These are phyloP conservation scores for Lithobates sylvaticus DNA, from an alignment of 2,797 vertebrate species.

Conservation along the genomic window DNA sequence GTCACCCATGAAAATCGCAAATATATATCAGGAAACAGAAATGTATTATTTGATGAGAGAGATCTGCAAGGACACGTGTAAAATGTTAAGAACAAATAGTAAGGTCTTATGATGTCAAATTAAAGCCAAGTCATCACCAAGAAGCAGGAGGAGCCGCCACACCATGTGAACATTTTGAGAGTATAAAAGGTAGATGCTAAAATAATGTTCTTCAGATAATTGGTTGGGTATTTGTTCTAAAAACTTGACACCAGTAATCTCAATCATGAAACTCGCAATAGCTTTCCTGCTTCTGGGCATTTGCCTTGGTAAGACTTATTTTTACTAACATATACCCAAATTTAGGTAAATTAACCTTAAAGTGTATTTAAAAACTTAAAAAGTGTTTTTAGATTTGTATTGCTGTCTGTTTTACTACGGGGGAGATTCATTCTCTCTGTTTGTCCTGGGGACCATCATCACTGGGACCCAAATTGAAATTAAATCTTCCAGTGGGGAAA, in stretches of 20 bases:
- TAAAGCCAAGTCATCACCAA: constrained; percentile 5
- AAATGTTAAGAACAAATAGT: not conserved
- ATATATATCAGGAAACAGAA: not conserved
- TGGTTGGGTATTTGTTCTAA: constrained; percentile 31
- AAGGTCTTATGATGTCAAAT: not conserved
- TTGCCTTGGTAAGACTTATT: constrained; percentile 36
- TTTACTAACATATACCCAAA: not conserved
- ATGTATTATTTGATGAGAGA: constrained; percentile 10
- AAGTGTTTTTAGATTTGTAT: too few species aligned
- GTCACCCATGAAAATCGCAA: constrained; percentile 41
- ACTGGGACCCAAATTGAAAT: too few species aligned
- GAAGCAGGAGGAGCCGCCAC: constrained; percentile 15
- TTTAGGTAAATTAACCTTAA: too few species aligned
- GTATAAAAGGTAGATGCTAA: constrained; percentile 1
- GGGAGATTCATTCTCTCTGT: too few species aligned
- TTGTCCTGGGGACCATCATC: too few species aligned
- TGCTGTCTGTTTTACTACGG: too few species aligned
- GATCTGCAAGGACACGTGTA: constrained; percentile 8
- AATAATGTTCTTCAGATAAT: constrained; percentile 20
- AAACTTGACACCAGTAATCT: constrained; percentile 31
- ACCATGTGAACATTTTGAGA: not conserved
- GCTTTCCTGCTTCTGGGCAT: constrained; percentile 35
- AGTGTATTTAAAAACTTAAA: too few species aligned
- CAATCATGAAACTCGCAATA: constrained; percentile 36
- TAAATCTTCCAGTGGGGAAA: too few species aligned